Evolutionary conservation across 2,888 invertebrate species (phyloP).

Genomic region (Rhorus exstirpatorius): DNA sequence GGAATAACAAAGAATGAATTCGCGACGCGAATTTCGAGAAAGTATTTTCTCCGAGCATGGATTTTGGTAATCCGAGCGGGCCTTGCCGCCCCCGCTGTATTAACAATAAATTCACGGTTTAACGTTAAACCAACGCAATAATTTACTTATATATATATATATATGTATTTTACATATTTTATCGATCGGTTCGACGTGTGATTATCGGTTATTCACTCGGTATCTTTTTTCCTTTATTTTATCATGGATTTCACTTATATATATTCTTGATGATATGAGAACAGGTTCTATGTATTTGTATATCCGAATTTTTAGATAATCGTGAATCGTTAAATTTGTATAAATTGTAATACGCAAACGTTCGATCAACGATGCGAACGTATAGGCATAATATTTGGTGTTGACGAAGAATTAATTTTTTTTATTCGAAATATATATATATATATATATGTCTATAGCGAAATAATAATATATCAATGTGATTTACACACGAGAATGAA

Average conservation of each 20-base stretch:
- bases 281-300: background rate
- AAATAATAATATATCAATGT: constrained; percentile 45
- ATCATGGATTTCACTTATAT: constrained; percentile 28
- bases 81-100: constrained; percentile 28
- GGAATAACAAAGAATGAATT: constrained; percentile 68
- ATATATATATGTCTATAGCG: constrained; percentile 27
- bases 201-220: constrained; percentile 57
- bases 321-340: constrained; percentile 53
- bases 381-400: constrained; percentile 47
- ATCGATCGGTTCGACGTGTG: constrained; percentile 30
- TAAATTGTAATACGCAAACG: constrained; percentile 50
- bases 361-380: background rate
- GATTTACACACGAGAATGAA: constrained; percentile 33
- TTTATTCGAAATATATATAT: constrained; percentile 44
- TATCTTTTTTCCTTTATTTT: constrained; percentile 49
- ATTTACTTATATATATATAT: constrained; percentile 49
- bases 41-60: background rate
- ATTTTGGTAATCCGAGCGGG: constrained; percentile 39
- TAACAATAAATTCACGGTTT: constrained; percentile 39
- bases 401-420: constrained; percentile 39
- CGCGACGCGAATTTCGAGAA: background rate
- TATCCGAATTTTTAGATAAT: constrained; percentile 44
- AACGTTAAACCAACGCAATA: constrained; percentile 60
- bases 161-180: constrained; percentile 28
- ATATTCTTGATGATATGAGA: constrained; percentile 34